These are phyloP conservation scores for Salvelinus sp. DNA, from an alignment of 2,113 vertebrate genomes.

Conservation along the genomic window DNA sequence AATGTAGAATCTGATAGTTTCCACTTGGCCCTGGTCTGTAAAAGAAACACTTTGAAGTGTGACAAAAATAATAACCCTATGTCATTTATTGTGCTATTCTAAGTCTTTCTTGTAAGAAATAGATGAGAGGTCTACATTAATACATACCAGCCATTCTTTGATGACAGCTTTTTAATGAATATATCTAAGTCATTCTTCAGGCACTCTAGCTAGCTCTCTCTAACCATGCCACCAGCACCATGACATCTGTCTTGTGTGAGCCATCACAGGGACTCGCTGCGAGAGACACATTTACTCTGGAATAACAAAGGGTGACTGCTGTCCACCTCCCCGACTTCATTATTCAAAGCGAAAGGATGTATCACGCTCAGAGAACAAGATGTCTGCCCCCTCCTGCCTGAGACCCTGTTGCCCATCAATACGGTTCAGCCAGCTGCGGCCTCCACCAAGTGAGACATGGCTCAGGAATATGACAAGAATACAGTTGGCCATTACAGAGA, in stretches of 20 bases:
- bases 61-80: neutral
- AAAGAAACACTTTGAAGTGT: neutral
- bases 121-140: neutral
- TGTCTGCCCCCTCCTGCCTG: neutral
- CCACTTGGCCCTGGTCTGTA: neutral
- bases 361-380: neutral
- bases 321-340: neutral
- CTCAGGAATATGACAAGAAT: too few relatives aligned
- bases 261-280: neutral
- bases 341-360: neutral
- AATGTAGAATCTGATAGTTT: too few relatives aligned
- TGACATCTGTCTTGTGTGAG: constrained; percentile 1
- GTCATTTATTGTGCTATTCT: neutral
- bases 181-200: neutral
- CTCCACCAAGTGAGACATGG: too few relatives aligned
- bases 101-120: neutral
- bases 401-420: neutral
- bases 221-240: neutral
- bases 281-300: neutral
- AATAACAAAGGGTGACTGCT: neutral
- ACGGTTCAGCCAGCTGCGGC: too few relatives aligned
- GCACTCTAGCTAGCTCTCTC: neutral
- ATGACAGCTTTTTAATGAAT: neutral
- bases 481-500: neutral
- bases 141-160: neutral